Conservation (phyloP, 2,113 vertebrate species). For the Rhynchomys soricoides region DNA sequence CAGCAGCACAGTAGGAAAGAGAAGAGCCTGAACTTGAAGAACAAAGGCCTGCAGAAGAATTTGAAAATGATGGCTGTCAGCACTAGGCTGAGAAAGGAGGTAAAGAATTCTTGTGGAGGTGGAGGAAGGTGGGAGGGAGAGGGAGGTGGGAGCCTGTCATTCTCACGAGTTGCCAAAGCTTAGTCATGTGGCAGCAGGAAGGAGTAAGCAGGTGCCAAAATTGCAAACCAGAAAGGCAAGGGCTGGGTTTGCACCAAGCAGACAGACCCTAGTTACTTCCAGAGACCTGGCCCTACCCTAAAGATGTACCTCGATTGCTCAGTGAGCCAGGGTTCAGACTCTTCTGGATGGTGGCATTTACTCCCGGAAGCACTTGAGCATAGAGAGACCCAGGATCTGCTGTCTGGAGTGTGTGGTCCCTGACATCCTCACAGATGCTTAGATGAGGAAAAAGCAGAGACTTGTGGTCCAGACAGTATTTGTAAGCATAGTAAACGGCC, state of each 20-base stretch:
- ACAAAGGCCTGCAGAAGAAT: neutral
- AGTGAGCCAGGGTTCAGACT: neutral
- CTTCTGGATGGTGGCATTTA: neutral
- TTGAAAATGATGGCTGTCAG: constrained; percentile 18
- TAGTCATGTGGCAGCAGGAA: neutral
- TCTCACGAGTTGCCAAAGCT: constrained; percentile 12
- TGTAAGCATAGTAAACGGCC: neutral
- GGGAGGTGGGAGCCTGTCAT: neutral
- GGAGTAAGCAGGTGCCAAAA: neutral
- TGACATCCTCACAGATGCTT: neutral
- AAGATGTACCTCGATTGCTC: neutral
- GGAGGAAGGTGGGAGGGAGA: neutral
- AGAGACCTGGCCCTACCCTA: neutral
- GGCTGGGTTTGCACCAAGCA: neutral
- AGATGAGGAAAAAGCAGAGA: neutral
- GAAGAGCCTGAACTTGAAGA: constrained; percentile 2
- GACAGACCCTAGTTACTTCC: neutral
- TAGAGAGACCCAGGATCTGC: neutral
- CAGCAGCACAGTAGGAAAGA: neutral
- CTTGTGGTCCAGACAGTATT: neutral
- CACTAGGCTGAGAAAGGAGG: neutral
- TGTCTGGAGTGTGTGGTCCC: neutral
- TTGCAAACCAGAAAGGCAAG: neutral
- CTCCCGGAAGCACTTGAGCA: neutral
- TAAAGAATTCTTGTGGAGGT: neutral